Evolutionary conservation across 1,140 invertebrate genomes (phyloP), one percentile per base, ranked within the genome.

Genomic region (Sarcophaga bullata): DNA sequence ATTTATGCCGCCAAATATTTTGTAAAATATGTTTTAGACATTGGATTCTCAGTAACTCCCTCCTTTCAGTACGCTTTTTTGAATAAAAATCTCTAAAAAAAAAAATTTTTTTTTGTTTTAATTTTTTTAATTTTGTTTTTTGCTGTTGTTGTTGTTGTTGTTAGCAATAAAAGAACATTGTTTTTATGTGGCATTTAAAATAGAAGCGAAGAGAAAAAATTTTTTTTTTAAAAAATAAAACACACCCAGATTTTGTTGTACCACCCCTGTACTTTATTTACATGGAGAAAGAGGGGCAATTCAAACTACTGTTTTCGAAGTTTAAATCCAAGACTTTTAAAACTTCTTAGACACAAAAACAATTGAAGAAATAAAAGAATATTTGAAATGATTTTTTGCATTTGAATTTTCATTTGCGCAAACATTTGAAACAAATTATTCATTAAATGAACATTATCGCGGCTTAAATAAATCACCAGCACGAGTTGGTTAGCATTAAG

Each of bases 381-480:
- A 68, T 58, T 58, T 5, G 15, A 68, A 68, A 25, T 7, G 15
- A n/a, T n/a, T n/a, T 62, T 15, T 62, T 62, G 6, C 9, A 58
- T 58, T n/a, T 68, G 9, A 6, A 68, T 9, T 8, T 68, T 68
- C 19, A 48, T 49, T 76, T 17, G 7, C 47, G 50, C 52, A 68
- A 78, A 78, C 75, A 78, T 78, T n/a, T 78, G 52, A 78, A 48
- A 78, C 75, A 78, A 78, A 78, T 78, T 78, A 78, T 78, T 78
- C 75, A 78, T 78, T 78, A 78, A 52, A n/a, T n/a, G 8, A 78
- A 52, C 49, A 78, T 78, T 78, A 78, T 78, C 75, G 50, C 49
- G 19, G 50, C 49, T 52, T 25, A 78, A 78, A 78, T 78, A 78
- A 78, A 78, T 78, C 75, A 78, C 75, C 75, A 52, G 75, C 75